Percentiles rank a stretch among this genome's conserved stretches.
These are phyloP conservation scores for Leptodactylus fallax DNA, from an alignment of 2,797 vertebrate species.

Conservation along the genomic window DNA sequence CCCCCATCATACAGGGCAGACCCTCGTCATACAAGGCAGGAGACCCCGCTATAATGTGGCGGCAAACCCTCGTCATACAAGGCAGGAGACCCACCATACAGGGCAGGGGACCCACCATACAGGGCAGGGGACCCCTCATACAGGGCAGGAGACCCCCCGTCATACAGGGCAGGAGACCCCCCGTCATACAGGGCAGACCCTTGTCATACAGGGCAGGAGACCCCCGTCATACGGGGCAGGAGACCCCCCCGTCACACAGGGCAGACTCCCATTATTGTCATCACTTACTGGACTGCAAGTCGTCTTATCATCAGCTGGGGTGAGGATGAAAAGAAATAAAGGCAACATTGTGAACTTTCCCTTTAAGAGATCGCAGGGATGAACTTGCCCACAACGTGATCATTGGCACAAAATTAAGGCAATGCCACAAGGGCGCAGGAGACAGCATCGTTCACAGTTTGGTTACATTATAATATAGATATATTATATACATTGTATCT, in stretches of 20 bases:
- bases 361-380: neutral
- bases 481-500: neutral
- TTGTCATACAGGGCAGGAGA: too few relatives aligned
- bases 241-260: neutral
- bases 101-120: too few relatives aligned
- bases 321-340: neutral
- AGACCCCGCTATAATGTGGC: too few relatives aligned
- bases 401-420: conserved; percentile 25
- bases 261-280: neutral
- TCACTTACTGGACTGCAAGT: neutral
- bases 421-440: neutral
- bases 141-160: neutral
- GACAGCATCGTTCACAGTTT: neutral
- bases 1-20: too few relatives aligned
- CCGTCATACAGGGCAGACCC: too few relatives aligned
- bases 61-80: too few relatives aligned
- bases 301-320: neutral
- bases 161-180: too few relatives aligned
- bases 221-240: too few relatives aligned
- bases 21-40: neutral
- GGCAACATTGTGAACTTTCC: neutral
- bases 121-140: too few relatives aligned
- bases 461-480: neutral
- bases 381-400: neutral
- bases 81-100: too few relatives aligned